A percentile compares a stretch with the other conserved stretches of the same genome.
These are phyloP conservation scores for Microctonus brassicae DNA, from an alignment of 2,888 invertebrate genomes.

Conservation along the genomic window DNA sequence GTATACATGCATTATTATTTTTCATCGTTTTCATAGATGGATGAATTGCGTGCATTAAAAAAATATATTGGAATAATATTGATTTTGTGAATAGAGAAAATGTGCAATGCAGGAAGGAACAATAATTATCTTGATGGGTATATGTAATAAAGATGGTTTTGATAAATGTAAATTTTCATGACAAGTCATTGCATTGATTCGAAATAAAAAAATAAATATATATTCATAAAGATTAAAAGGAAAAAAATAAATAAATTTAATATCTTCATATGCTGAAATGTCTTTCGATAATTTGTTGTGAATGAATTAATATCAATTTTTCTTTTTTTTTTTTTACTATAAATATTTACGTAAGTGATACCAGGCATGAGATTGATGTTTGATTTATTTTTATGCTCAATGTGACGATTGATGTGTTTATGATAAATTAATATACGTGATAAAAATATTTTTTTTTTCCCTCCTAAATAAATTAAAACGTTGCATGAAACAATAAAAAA, in stretches of 20 bases:
- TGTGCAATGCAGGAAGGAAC: background rate
- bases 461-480: background rate
- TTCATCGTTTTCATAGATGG: background rate
- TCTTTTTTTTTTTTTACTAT: background rate
- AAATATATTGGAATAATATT: slow-evolving; percentile 2
- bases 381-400: background rate
- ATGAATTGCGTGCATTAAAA: background rate
- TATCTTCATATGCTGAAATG: background rate
- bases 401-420: background rate
- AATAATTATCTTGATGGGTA: background rate
- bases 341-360: background rate
- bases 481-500: too few relatives aligned
- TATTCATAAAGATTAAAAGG: too few relatives aligned
- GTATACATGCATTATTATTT: background rate
- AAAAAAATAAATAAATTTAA: background rate
- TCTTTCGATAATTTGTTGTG: background rate
- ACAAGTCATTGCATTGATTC: background rate
- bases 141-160: background rate
- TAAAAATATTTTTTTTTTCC: too few relatives aligned
- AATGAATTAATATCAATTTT: background rate
- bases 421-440: too few relatives aligned
- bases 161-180: background rate
- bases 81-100: background rate
- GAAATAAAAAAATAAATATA: background rate
- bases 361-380: background rate